Base-by-base conservation (phyloP, 92 coral and sea anemone genomes). In the Phymanthus crucifer region DNA sequence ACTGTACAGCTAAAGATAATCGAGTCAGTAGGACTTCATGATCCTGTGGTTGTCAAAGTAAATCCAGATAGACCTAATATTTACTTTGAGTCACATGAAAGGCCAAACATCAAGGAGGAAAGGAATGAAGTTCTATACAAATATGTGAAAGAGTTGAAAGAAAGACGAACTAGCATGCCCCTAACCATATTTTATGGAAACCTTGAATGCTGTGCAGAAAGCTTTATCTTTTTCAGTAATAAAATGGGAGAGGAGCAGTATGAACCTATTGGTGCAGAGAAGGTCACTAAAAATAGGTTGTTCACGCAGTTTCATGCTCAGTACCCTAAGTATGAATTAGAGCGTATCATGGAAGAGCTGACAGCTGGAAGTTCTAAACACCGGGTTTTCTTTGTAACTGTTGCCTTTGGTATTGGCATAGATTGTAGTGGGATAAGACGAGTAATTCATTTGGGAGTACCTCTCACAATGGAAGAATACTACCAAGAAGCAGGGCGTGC, bases 261-360 rank as follows among this genome's bases (percentile, higher is more conserved):
- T 66, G 75, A 83, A 29, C 90, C 90, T 75, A 67, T 27, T 61
- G 71, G 37, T 75, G 74, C 80, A 31, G 47, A 70, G 16, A 26
- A 70, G 21, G 61, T 52, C 40, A 73, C 87, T 26, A 78, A 58
- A 66, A 83, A 87, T 74, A 72, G 79, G n/a, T 67, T 87, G 13
- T 87, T 87, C 66, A 83, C 91, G 17, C 91, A 87, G 70, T 87
- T 77, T 54, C 80, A 87, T 78, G 90, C 87, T 4, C 84, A 86
- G n/a, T 86, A 81, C 32, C 90, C 90, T 17, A 50, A 86, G 27
- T 74, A 76, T 72, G 34, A 76, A 76, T 79, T 71, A 68, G 72
- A 83, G 69, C 69, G 81, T 4, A 72, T 83, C 40, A 58, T 77
- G 86, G 75, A 83, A 58, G 80, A 84, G 24, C 85, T 81, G 7